Conservation (phyloP, 2,888 invertebrate species). For the Brachynemurus nebulosus region DNA sequence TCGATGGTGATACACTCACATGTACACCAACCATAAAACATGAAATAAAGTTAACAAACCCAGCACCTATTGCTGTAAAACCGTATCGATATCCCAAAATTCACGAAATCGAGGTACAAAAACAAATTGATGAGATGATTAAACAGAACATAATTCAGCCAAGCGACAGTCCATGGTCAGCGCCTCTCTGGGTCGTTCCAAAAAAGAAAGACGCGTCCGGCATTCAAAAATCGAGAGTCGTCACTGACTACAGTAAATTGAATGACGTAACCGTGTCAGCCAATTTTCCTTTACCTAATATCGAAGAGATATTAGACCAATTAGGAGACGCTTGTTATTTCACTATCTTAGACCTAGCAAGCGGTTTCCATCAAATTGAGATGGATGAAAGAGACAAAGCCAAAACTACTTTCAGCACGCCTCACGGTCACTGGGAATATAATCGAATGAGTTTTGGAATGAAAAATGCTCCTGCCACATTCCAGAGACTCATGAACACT, state of each 20-base stretch:
- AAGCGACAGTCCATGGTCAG: slow-evolving; percentile 16
- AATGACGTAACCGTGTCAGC: slow-evolving; percentile 19
- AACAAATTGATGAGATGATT: slow-evolving; percentile 19
- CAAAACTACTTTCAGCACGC: slow-evolving; percentile 23
- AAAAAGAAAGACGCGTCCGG: slow-evolving; percentile 17
- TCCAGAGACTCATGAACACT: slow-evolving; percentile 12
- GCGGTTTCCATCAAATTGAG: slow-evolving; percentile 25
- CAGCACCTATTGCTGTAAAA: background rate
- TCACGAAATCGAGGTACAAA: slow-evolving; percentile 19
- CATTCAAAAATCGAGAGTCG: slow-evolving; percentile 17
- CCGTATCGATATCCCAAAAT: slow-evolving; percentile 17
- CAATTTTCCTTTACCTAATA: slow-evolving; percentile 19
- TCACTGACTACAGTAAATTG: slow-evolving; percentile 18
- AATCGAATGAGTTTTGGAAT: slow-evolving; percentile 20
- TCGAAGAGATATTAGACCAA: slow-evolving; percentile 23
- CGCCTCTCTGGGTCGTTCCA: slow-evolving; percentile 20
- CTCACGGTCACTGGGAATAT: slow-evolving; percentile 22
- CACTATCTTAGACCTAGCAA: slow-evolving; percentile 22
- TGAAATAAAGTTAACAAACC: background rate
- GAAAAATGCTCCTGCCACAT: slow-evolving; percentile 6
- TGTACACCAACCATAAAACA: background rate
- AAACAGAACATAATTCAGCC: slow-evolving; percentile 16
- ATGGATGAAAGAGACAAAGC: slow-evolving; percentile 17
- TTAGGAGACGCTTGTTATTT: slow-evolving; percentile 23
- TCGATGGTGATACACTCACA: too few relatives aligned